A percentile compares a stretch with the other conserved stretches of the same genome.
Evolutionary conservation across 2,888 invertebrate genomes (phyloP).

Genomic region (Spisula subtruncata): DNA sequence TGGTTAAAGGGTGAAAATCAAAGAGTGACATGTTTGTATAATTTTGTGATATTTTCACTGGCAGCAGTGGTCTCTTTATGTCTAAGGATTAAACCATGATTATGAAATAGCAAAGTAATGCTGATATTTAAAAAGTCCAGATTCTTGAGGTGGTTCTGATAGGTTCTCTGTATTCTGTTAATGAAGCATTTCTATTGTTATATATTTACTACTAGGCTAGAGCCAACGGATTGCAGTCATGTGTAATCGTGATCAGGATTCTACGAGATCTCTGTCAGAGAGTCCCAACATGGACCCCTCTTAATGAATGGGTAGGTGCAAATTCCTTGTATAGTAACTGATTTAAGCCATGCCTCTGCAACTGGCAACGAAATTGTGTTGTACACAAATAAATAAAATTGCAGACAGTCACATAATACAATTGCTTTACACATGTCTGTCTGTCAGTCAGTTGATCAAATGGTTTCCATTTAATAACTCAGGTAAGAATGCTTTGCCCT

Average conservation of each 20-base stretch:
- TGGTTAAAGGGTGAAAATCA: not conserved
- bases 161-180: not conserved
- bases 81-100: slow-evolving; percentile 46
- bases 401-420: too few relatives aligned
- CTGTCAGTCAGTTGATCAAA: too few relatives aligned
- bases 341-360: too few relatives aligned
- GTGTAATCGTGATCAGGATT: slow-evolving; percentile 98
- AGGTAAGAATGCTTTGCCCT: too few relatives aligned
- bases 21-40: not conserved
- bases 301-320: slow-evolving; percentile 95
- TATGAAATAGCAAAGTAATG: not conserved
- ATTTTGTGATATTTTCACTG: not conserved
- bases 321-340: too few relatives aligned
- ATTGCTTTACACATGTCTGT: too few relatives aligned
- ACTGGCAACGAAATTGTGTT: too few relatives aligned
- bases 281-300: slow-evolving; percentile 97
- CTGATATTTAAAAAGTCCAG: slow-evolving; percentile 66
- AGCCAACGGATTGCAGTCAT: slow-evolving; percentile 97
- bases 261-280: slow-evolving; percentile 98
- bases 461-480: too few relatives aligned
- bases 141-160: slow-evolving; percentile 54
- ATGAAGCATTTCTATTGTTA: slow-evolving; percentile 33
- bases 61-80: slow-evolving; percentile 55
- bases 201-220: slow-evolving; percentile 92
- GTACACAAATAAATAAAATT: too few relatives aligned